These are phyloP conservation scores for Chaetodon auriga DNA, from an alignment of 2,113 vertebrate genomes.

Conservation along the genomic window DNA sequence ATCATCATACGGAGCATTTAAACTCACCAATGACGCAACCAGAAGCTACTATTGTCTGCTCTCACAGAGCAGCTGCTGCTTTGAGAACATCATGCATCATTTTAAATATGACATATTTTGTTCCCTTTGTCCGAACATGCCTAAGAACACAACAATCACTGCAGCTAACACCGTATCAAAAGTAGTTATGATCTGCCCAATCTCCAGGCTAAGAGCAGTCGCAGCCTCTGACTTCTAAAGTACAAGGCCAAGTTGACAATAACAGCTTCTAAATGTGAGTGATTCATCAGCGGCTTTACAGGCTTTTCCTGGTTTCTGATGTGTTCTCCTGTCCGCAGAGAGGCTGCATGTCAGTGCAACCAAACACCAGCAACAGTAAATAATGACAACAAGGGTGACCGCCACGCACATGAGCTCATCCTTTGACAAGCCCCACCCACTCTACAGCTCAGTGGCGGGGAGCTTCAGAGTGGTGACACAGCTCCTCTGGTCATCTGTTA, in stretches of 20 bases:
- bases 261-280: conserved; percentile 17
- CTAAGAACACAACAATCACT: neutral
- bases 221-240: conserved; percentile 20
- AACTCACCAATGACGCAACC: neutral
- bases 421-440: conserved; percentile 37
- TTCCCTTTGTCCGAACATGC: neutral
- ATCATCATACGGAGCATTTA: conserved; percentile 1
- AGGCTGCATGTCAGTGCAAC: conserved; percentile 33
- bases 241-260: neutral
- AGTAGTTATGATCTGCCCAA: neutral
- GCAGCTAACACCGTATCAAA: neutral
- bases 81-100: neutral
- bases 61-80: neutral
- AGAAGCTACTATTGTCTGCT: neutral
- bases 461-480: conserved; percentile 68
- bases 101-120: neutral
- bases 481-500: conserved; percentile 72
- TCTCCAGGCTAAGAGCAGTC: neutral
- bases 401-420: conserved; percentile 73
- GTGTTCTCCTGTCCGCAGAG: conserved; percentile 25
- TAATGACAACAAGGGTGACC: conserved; percentile 49
- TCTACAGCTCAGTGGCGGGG: conserved; percentile 15
- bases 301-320: conserved; percentile 35
- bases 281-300: neutral
- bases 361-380: conserved; percentile 48